Percentiles rank a stretch among this genome's conserved stretches.
These are phyloP conservation scores for Eueremaeus valkanovi DNA, from an alignment of 2,888 invertebrate species.

Conservation along the genomic window DNA sequence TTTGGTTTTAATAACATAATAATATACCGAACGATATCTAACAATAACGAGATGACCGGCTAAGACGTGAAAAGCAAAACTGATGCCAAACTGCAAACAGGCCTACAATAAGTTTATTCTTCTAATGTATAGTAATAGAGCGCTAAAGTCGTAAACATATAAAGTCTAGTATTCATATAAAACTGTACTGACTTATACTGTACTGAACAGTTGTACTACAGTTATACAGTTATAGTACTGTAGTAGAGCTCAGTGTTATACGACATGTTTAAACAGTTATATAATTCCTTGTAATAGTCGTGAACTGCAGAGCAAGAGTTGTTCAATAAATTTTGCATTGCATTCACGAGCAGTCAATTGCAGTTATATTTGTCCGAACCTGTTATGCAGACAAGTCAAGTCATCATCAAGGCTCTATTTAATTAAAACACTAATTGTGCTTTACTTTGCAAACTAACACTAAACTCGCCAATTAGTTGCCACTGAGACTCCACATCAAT, in stretches of 20 bases:
- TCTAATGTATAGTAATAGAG: too few species aligned
- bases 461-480: slow-evolving; percentile 20
- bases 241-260: neutral
- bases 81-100: too few species aligned
- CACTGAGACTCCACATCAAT: neutral
- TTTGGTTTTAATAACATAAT: neutral
- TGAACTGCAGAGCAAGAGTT: slow-evolving; percentile 2
- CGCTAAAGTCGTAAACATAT: too few species aligned
- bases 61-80: too few species aligned
- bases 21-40: neutral
- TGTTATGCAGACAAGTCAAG: neutral
- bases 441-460: neutral
- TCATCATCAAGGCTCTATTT: slow-evolving; percentile 19
- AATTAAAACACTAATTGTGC: slow-evolving; percentile 33
- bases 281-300: neutral
- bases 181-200: too few species aligned
- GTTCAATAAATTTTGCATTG: slow-evolving; percentile 26
- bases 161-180: too few species aligned
- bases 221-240: too few species aligned
- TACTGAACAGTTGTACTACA: too few species aligned
- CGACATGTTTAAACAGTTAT: slow-evolving; percentile 9
- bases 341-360: slow-evolving; percentile 22
- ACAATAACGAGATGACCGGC: too few species aligned
- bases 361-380: neutral
- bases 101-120: too few species aligned